Percentiles rank a stretch among this genome's conserved stretches.
Conservation (phyloP, 2,888 invertebrate species). For the Eupithecia subumbrata region DNA sequence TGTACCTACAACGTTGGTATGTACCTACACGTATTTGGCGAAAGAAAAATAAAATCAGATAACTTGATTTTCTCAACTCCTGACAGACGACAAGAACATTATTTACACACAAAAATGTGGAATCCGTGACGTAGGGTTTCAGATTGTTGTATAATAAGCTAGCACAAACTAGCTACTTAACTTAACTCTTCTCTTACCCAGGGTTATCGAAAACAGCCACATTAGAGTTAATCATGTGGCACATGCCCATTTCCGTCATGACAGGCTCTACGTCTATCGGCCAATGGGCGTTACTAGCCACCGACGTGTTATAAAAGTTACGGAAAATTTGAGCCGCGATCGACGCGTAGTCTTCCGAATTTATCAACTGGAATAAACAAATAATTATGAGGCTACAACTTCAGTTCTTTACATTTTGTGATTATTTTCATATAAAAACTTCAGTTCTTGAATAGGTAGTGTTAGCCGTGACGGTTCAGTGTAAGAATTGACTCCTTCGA, state of each 20-base stretch:
- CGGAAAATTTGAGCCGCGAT: constrained; percentile 62
- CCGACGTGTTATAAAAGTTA: constrained; percentile 53
- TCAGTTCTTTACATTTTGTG: too few relatives aligned
- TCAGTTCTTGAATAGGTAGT: too few relatives aligned
- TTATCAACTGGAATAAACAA: constrained; percentile 58
- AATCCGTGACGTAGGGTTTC: too few relatives aligned
- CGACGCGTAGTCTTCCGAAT: constrained; percentile 63
- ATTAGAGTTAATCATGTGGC: constrained; percentile 87
- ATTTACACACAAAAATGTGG: too few relatives aligned
- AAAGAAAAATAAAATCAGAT: background rate
- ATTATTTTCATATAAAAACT: too few relatives aligned
- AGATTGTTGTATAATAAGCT: too few relatives aligned
- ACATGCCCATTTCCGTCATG: constrained; percentile 88
- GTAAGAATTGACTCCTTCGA: too few relatives aligned
- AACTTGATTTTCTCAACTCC: too few relatives aligned
- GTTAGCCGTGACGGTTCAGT: too few relatives aligned
- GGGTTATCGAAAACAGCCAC: constrained; percentile 84
- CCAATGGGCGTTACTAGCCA: constrained; percentile 64
- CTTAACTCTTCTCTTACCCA: constrained; percentile 63
- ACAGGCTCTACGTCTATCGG: constrained; percentile 79
- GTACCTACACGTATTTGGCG: background rate
- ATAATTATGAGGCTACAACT: too few relatives aligned
- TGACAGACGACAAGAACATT: too few relatives aligned
- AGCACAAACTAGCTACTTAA: background rate
- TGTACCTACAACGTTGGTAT: too few relatives aligned